phyloP scores from a whole-genome alignment of 1,140 invertebrate genomes.

The Nylanderia fulva region DNA sequence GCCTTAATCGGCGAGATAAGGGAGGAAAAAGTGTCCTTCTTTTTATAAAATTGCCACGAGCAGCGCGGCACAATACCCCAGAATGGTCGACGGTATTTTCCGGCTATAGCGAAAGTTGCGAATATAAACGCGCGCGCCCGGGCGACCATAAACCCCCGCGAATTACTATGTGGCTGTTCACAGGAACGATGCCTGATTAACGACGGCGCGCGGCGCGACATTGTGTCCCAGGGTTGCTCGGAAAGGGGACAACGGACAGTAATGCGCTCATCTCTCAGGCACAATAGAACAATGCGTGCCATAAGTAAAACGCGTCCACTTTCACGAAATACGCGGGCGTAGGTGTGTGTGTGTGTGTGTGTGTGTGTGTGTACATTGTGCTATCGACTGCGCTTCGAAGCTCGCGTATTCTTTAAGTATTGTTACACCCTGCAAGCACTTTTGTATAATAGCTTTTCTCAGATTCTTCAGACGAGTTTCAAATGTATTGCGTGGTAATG shows the following conservation, averaged over 20 bases:
- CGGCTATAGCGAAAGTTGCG: conserved; percentile 50
- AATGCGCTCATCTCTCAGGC: conserved; percentile 76
- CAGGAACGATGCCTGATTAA: conserved; percentile 76
- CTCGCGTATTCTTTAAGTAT: conserved; percentile 17
- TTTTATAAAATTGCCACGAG: conserved; percentile 2
- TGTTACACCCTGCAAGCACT: neutral
- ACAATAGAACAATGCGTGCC: conserved; percentile 78
- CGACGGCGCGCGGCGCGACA: conserved; percentile 73
- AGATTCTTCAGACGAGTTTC: neutral
- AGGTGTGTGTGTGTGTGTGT: neutral
- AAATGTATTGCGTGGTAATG: neutral
- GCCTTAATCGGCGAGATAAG: neutral
- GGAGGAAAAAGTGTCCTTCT: neutral
- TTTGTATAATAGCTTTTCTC: neutral
- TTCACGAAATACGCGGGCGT: conserved; percentile 65
- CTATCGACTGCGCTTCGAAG: conserved; percentile 31
- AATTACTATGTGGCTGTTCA: conserved; percentile 74
- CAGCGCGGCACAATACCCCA: neutral
- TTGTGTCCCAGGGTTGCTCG: conserved; percentile 76
- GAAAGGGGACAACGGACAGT: conserved; percentile 77
- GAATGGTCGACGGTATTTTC: neutral
- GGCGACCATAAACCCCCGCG: conserved; percentile 62
- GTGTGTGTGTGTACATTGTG: conserved; percentile 45
- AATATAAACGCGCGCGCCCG: conserved; percentile 59
- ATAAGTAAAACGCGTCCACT: conserved; percentile 76